phyloP scores from a whole-genome alignment of 2,113 vertebrate species.

The Corvus moneduloides region DNA sequence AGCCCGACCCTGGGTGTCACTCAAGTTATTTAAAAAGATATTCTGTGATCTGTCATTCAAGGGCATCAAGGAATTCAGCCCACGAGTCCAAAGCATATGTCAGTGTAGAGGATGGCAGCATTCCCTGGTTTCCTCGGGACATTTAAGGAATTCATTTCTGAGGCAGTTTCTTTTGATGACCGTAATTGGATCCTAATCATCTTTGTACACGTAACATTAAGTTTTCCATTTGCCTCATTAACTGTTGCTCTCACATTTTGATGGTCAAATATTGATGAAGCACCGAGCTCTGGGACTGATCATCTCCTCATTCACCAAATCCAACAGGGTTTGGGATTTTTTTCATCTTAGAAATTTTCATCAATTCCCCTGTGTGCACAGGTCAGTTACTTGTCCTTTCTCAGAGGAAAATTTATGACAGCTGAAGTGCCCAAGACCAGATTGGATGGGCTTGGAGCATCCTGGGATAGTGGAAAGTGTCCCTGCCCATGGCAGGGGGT shows the following conservation, averaged over 20 bases:
- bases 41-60: neutral
- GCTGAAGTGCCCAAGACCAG: neutral
- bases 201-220: conserved; percentile 22
- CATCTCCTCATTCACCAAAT: neutral
- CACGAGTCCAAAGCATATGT: neutral
- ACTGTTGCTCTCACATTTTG: neutral
- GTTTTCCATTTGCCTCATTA: conserved; percentile 50
- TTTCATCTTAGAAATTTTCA: neutral
- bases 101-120: neutral
- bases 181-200: neutral
- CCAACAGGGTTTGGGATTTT: neutral
- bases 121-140: neutral
- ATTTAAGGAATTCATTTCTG: neutral
- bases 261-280: neutral
- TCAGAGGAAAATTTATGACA: neutral
- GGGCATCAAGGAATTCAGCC: neutral
- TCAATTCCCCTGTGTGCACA: neutral
- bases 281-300: neutral
- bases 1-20: neutral
- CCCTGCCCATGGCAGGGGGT: neutral
- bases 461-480: neutral
- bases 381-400: neutral
- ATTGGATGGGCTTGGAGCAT: neutral
- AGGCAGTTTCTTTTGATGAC: conserved; percentile 3
- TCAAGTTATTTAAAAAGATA: neutral